Base-by-base conservation (phyloP, 2,888 invertebrate genomes). In the Drosophila falleni region DNA sequence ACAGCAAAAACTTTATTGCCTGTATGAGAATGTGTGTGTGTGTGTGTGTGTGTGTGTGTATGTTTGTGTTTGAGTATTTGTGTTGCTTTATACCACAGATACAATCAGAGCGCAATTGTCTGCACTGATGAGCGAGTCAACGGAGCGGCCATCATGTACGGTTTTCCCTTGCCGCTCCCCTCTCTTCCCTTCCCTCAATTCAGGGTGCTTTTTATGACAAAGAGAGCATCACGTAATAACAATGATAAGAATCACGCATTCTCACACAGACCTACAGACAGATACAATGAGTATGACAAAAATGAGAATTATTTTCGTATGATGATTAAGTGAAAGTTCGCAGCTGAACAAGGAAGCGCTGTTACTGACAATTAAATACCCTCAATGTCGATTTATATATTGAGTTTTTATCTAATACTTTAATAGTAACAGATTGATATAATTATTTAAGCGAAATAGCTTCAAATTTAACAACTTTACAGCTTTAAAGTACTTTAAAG, bases 21-120 rank as follows among this genome's bases (percentile, higher is more conserved):
- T 35, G 51, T 67, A 62, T 73, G 61, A 59, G 62, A 39, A 16
- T 51, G 41, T 50, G 49, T 49, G 26, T 42, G 41, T 47, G 33
- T 56, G 16, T 35, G 47, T 51, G 26, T 31, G 3, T 41, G n/a
- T 60, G 16, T 33, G 46, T 71, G 15, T 41, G 16, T 46, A 13
- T 49, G 11, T 68, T 49, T 69, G 58, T 66, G 64, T 68, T 6
- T 16, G 29, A 42, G 54, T 42, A n/a, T 26, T 46, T 47, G 26
- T 47, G 35, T 35, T 44, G 50, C 49, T 49, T 35, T 47, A 46
- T 35, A 54, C 60, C 69, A 77, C 72, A 83, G 85, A 89, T 87
- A 85, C 89, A 89, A 85, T 85, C 85, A 85, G 85, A 75, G 75
- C 87, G 77, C 85, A 85, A 85, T 85, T 85, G 85, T 87, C 87